These are phyloP conservation scores for Plutella xylostella DNA, from an alignment of 2,888 invertebrate species.

Conservation along the genomic window DNA sequence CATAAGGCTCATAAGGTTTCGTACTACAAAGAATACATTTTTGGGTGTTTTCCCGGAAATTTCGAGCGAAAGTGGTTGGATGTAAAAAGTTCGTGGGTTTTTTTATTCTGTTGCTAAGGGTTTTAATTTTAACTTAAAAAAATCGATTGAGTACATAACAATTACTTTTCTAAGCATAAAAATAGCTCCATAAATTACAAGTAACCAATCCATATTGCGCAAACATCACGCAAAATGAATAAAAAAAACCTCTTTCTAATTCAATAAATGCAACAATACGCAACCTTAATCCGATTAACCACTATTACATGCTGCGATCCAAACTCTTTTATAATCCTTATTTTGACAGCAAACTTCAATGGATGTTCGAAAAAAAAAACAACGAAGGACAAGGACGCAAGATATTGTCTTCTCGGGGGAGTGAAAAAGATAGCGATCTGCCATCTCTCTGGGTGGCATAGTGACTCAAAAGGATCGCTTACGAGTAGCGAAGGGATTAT, in stretches of 20 bases:
- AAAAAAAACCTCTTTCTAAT: neutral
- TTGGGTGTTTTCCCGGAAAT: no score
- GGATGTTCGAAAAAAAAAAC: conserved; percentile 37
- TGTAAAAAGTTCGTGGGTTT: no score
- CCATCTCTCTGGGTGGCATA: conserved; percentile 53
- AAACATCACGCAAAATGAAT: neutral
- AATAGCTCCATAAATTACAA: no score
- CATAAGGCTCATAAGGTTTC: no score
- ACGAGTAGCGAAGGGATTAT: conserved; percentile 32
- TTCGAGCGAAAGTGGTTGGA: no score
- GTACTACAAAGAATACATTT: no score
- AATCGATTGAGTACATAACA: no score
- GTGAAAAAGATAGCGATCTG: conserved; percentile 25
- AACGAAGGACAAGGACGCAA: conserved; percentile 16
- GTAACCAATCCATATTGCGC: no score
- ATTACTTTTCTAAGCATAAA: no score
- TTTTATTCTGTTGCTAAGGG: no score
- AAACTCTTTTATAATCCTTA: conserved; percentile 66
- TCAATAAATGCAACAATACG: neutral
- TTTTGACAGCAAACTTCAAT: conserved; percentile 68
- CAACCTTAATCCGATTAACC: conserved; percentile 5
- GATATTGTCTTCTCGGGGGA: neutral
- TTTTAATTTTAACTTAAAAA: no score
- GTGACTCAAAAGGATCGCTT: conserved; percentile 41
- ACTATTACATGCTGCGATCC: conserved; percentile 42